Percentiles rank a stretch among this genome's conserved stretches.
phyloP scores from a whole-genome alignment of 2,113 vertebrate species.

The Butastur rufipennis region DNA sequence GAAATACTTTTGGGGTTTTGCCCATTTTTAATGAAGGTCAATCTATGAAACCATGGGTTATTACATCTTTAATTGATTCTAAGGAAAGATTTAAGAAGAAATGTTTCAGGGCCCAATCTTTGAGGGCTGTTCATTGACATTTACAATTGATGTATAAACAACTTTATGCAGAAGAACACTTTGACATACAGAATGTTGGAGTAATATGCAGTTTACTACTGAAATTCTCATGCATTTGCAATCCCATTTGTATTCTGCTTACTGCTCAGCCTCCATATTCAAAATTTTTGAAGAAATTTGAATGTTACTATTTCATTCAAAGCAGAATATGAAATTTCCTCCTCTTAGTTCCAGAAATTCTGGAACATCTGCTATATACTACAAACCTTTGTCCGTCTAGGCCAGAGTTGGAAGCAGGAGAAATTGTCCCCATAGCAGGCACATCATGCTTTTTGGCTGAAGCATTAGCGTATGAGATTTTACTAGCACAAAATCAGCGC shows the following conservation, averaged over 20 bases:
- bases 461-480: background rate
- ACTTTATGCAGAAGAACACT: background rate
- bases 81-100: background rate
- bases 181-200: background rate
- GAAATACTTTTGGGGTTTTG: background rate
- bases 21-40: fast-evolving
- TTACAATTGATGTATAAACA: background rate
- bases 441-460: background rate
- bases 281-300: background rate
- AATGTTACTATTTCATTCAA: background rate
- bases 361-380: background rate
- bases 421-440: fast-evolving
- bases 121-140: background rate
- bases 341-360: background rate
- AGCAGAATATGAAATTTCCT: background rate
- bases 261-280: background rate
- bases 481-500: background rate
- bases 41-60: background rate
- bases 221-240: background rate
- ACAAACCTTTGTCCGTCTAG: background rate
- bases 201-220: background rate
- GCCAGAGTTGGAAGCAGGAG: background rate
- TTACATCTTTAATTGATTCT: background rate
- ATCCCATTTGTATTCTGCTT: background rate
- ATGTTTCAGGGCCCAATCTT: background rate